Evolutionary conservation across 2,113 vertebrate genomes (phyloP).

Genomic region (Puntigrus tetrazona): DNA sequence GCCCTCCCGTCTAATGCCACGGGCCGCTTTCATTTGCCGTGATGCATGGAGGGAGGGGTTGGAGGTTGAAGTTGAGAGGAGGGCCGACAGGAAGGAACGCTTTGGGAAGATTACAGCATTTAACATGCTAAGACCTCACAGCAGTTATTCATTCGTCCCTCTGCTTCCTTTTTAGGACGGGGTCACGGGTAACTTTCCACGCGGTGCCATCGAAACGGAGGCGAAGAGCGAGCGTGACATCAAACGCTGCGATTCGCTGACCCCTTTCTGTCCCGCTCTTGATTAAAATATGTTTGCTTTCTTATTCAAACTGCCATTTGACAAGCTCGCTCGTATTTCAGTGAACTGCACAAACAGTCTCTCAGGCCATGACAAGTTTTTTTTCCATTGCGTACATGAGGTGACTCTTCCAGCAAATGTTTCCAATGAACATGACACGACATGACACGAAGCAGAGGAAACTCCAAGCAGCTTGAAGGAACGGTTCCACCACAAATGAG

Average conservation of each 20-base stretch:
- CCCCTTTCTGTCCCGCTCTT: constrained; percentile 70
- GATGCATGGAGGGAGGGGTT: constrained; percentile 86
- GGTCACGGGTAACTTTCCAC: constrained; percentile 67
- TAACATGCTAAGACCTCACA: constrained; percentile 79
- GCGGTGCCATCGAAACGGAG: constrained; percentile 65
- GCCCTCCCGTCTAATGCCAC: constrained; percentile 79
- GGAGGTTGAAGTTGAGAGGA: constrained; percentile 92
- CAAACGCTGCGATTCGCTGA: constrained; percentile 74
- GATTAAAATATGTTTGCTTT: constrained; percentile 72
- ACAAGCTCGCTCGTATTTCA: constrained; percentile 80
- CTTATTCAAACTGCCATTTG: constrained; percentile 76
- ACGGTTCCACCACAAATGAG: neutral
- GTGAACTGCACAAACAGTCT: constrained; percentile 76
- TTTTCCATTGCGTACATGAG: constrained; percentile 67
- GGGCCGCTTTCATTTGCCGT: constrained; percentile 82
- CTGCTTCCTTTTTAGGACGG: constrained; percentile 56
- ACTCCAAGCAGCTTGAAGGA: constrained; percentile 62
- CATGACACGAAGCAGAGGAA: constrained; percentile 41
- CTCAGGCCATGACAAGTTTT: constrained; percentile 48
- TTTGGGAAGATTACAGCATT: constrained; percentile 83
- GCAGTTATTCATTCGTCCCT: constrained; percentile 72
- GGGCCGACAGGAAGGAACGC: constrained; percentile 82
- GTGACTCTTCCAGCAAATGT: constrained; percentile 67
- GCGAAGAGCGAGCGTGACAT: constrained; percentile 63
- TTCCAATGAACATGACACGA: constrained; percentile 67